phyloP scores from a whole-genome alignment of 1,140 invertebrate genomes.

The Mya arenaria region DNA sequence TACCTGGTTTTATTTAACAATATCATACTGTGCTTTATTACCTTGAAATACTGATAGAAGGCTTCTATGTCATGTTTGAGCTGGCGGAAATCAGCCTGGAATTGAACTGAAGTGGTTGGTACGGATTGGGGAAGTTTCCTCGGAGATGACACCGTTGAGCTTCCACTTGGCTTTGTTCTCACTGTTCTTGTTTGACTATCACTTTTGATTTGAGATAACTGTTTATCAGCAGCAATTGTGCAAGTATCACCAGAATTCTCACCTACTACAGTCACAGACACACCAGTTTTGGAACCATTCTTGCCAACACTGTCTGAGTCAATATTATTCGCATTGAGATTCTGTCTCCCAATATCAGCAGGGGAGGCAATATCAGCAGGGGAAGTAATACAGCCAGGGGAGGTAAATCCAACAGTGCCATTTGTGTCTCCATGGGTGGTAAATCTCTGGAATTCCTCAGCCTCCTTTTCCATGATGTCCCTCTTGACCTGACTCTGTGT shows the following conservation, averaged over 20 bases:
- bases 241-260: not conserved
- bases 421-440: no score
- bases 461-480: constrained; percentile 67
- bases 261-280: not conserved
- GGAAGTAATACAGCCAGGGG: no score
- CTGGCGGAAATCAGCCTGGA: constrained; percentile 81
- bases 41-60: constrained; percentile 78
- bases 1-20: not conserved
- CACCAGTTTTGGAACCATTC: not conserved
- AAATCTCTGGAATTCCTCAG: constrained; percentile 69
- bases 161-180: constrained; percentile 30
- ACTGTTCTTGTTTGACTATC: constrained; percentile 40
- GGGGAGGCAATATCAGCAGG: constrained; percentile 23
- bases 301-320: not conserved
- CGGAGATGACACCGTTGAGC: not conserved
- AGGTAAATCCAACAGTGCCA: no score
- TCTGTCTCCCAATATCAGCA: no score
- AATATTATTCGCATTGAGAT: no score
- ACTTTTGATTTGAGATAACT: constrained; percentile 23
- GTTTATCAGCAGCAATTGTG: not conserved
- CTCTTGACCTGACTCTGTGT: constrained; percentile 63
- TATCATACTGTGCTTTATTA: constrained; percentile 17
- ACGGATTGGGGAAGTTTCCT: constrained; percentile 11
- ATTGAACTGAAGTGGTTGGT: constrained; percentile 77
- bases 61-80: constrained; percentile 70